Conservation (phyloP, 2,888 invertebrate species). For the Coecobrya sp. region DNA sequence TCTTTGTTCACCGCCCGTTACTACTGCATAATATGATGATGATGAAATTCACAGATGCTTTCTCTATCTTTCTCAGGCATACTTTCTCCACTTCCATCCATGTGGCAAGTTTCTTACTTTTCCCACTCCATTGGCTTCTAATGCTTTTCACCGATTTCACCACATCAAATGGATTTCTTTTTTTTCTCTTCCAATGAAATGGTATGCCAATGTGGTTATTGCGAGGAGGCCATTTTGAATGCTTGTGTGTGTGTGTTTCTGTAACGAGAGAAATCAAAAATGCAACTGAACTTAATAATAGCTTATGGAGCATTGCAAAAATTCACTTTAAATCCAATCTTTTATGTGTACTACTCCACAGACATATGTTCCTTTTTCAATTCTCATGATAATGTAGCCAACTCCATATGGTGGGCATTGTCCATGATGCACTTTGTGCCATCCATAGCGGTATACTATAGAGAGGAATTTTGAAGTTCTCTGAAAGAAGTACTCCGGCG, state of each 20-base stretch:
- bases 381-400: slow-evolving; percentile 71
- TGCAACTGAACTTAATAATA: slow-evolving; percentile 35
- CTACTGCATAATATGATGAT: slow-evolving; percentile 40
- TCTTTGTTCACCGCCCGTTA: slow-evolving; percentile 23
- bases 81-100: background rate
- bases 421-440: slow-evolving; percentile 65
- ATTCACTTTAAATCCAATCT: slow-evolving; percentile 57
- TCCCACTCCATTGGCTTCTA: background rate
- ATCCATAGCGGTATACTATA: background rate
- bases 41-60: slow-evolving; percentile 59
- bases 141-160: background rate
- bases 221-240: background rate
- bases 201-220: slow-evolving; percentile 18
- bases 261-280: slow-evolving; percentile 51
- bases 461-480: background rate
- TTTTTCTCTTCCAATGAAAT: slow-evolving; percentile 13
- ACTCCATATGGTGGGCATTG: slow-evolving; percentile 68
- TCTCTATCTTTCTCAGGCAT: background rate
- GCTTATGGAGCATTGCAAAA: slow-evolving; percentile 5
- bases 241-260: background rate
- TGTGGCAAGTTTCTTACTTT: background rate
- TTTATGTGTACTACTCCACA: slow-evolving; percentile 47
- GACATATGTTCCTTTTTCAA: slow-evolving; percentile 59
- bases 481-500: slow-evolving; percentile 10
- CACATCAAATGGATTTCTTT: background rate